Evolutionary conservation across 2,113 vertebrate genomes (phyloP), one percentile per base, ranked within the genome.

Genomic region (Toxostoma redivivum): DNA sequence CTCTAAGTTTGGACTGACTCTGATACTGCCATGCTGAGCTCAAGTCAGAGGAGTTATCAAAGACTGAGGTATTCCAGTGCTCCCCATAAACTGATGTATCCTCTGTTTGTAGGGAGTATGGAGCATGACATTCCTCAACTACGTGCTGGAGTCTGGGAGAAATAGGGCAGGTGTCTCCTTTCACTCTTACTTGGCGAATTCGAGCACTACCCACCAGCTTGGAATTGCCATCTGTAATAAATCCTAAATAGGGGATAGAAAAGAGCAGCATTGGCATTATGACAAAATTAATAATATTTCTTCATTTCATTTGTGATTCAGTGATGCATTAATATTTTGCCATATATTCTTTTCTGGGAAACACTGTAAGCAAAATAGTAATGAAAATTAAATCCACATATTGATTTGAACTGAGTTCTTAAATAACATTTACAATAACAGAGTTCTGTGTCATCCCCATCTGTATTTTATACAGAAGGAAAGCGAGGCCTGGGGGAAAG

Each of bases 151-250:
- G 97, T 50, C 92, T 96, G 27, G 31, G 90, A 78, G 97, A 95
- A 60, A 98, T 45, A 5, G 62, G 92, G 76, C 99, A 99, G 33
- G 98, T 98, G 86, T 97, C 95, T 87, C 97, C 98, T 92, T 86
- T 98, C 73, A 99, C 98, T 93, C 99, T 98, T 73, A 99, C 97
- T 97, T 99, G 99, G 45, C 99, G 99, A 81, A 99, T 97, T 84
- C 98, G 98, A 66, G 98, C 98, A 21, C 98, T 98, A 23, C 99
- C 99, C 69, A 99, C 98, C 88, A 99, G 96, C 95, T 99, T 99
- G 82, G 99, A 98, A 88, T 99, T 99, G 92, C 99, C 99, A 82
- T 99, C 99, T 40, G 99, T 99, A 95, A 99, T 98, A 94, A 99
- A 99, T 69, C 99, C 99, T 99, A 61, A 65, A 70, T 5, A 65